Evolutionary conservation across 2,113 vertebrate genomes (phyloP), one percentile per base, ranked within the genome.

Genomic region (Columbina picui): DNA sequence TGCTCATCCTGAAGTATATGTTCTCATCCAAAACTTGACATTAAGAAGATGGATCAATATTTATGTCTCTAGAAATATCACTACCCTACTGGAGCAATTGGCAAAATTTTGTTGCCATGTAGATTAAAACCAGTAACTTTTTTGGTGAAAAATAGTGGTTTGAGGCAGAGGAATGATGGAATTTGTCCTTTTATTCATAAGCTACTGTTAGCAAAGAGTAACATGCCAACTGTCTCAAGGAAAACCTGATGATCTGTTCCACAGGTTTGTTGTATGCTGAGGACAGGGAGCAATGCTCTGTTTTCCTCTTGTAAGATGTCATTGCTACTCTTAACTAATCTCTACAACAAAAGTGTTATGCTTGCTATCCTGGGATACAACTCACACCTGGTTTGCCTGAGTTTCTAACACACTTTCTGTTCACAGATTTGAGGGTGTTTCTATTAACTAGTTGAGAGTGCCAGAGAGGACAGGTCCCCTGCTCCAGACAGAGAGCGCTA

Each of bases 401-500:
- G 23, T 22, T 68, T 76, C 17, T 52, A 23, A 60, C 59, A 36
- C 16, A 13, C 20, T 41, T 81, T 47, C 9, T n/a, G 9, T 49
- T 83, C 5, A 6, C 22, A 63, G 32, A 36, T 30, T 27, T 1
- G 2, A 63, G 29, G 10, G 36, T 39, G n/a, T 57, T 93, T 69
- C 57, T 83, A 2, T 49, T 38, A 64, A 9, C 1, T 34, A 26
- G 4, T 18, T 25, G 45, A 47, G 38, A 67, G 49, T n/a, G 10
- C 14, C 38, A 34, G 10, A 45, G 38, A 73, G 76, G 39, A 69
- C 14, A 71, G 20, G 53, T 59, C 1, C 20, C 12, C 25, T 3
- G 2, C 34, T 79, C 22, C 43, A 55, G 43, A 79, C 10, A 76
- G 17, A 60, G 26, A 2, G 1, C 0, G 0, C 34, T 38, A 10